Percentiles rank a stretch among this genome's conserved stretches.
phyloP scores from a whole-genome alignment of 2,888 invertebrate genomes.

The Trachelus iudaicus region DNA sequence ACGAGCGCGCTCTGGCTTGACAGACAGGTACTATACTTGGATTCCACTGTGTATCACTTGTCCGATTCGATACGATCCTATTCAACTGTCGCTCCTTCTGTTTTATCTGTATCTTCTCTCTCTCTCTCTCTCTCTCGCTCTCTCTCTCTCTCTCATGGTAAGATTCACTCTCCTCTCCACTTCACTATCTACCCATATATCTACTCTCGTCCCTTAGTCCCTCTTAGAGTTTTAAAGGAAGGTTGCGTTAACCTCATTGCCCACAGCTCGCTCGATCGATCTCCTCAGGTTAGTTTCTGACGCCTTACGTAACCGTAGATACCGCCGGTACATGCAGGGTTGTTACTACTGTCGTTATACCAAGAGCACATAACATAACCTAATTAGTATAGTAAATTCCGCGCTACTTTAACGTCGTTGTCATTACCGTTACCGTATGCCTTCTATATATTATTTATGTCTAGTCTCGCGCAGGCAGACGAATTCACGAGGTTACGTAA shows the following conservation, averaged over 20 bases:
- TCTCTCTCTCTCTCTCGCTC: too few relatives aligned
- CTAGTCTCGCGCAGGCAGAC: not conserved
- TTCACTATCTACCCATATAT: not conserved
- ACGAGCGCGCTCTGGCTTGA: not conserved
- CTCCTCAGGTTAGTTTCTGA: not conserved
- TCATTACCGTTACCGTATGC: not conserved
- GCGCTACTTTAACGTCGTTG: not conserved
- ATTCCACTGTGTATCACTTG: not conserved
- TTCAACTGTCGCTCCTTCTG: not conserved
- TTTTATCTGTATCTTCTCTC: not conserved
- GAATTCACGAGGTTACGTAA: not conserved
- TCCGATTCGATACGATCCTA: not conserved
- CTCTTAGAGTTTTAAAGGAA: not conserved
- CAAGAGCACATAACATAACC: not conserved
- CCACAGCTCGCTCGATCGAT: not conserved
- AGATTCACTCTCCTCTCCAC: not conserved
- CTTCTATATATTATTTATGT: not conserved
- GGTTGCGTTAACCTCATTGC: not conserved
- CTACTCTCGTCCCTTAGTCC: not conserved
- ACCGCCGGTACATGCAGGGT: not conserved
- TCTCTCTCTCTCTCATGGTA: not conserved
- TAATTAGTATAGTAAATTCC: not conserved
- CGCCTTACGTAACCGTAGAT: not conserved
- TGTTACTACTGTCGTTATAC: not conserved
- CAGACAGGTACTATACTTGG: not conserved